A percentile compares a stretch with the other conserved stretches of the same genome.
Conservation (phyloP, 2,888 invertebrate genomes). For the Notodonta dromedarius region DNA sequence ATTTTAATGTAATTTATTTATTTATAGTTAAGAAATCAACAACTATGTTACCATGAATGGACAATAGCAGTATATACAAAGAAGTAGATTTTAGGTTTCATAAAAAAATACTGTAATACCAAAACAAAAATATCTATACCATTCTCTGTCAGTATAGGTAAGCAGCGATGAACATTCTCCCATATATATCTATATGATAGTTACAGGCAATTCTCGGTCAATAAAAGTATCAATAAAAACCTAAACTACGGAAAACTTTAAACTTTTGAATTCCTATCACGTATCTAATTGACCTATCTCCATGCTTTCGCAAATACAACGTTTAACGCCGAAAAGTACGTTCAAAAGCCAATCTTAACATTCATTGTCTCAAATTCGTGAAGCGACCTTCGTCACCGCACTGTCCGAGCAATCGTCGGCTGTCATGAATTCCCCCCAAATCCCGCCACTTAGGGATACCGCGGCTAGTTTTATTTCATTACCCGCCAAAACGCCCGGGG, state of each 20-base stretch:
- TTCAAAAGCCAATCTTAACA: slow-evolving; percentile 12
- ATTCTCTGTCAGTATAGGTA: no score
- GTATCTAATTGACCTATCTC: slow-evolving; percentile 3
- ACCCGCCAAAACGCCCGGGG: slow-evolving; percentile 42
- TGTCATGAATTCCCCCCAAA: slow-evolving; percentile 50
- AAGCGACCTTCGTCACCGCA: slow-evolving; percentile 55
- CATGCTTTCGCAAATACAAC: slow-evolving; percentile 2
- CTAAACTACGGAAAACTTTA: neutral
- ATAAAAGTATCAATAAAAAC: neutral
- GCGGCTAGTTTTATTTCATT: slow-evolving; percentile 63
- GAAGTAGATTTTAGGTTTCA: no score
- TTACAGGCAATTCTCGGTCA: no score
- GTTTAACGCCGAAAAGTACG: slow-evolving; percentile 5
- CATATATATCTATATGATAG: no score
- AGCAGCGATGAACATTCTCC: no score
- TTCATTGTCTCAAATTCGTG: slow-evolving; percentile 51
- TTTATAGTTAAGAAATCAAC: no score
- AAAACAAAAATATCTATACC: no score
- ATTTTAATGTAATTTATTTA: no score
- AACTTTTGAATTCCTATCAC: slow-evolving; percentile 3
- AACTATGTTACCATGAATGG: no score
- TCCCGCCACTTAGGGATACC: slow-evolving; percentile 49
- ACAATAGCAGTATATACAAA: no score
- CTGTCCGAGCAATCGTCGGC: slow-evolving; percentile 48
- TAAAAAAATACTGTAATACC: no score